A percentile compares a stretch with the other conserved stretches of the same genome.
Evolutionary conservation across 2,797 vertebrate species (phyloP).

Genomic region (Pantherophis alleghaniensis): DNA sequence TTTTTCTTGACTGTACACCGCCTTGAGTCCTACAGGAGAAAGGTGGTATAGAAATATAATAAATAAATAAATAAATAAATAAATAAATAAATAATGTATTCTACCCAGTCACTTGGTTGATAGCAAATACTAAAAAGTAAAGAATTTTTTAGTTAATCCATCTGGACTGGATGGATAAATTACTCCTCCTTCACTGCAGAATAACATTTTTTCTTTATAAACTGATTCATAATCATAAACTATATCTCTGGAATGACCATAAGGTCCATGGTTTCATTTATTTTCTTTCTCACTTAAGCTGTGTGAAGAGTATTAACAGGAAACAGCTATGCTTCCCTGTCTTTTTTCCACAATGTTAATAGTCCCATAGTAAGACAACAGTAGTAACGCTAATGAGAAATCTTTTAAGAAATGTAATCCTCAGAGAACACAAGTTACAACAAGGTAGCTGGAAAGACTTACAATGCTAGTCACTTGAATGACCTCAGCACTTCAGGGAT

Average conservation of each 20-base stretch:
- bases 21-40: too few species aligned
- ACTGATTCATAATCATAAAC: conserved; percentile 27
- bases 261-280: conserved; percentile 25
- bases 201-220: neutral
- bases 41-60: too few species aligned
- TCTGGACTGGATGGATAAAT: conserved; percentile 35
- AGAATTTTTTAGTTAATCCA: conserved; percentile 21
- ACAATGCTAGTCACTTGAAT: neutral
- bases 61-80: too few species aligned
- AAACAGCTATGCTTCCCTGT: neutral
- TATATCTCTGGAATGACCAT: neutral
- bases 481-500: conserved; percentile 25
- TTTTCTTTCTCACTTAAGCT: accelerated
- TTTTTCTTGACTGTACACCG: too few species aligned
- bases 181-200: neutral
- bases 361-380: accelerated
- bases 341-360: conserved; percentile 10
- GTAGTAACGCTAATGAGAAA: neutral
- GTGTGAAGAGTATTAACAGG: conserved; percentile 17
- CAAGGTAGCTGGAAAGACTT: neutral
- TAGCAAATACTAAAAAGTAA: neutral
- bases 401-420: neutral
- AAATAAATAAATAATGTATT: neutral
- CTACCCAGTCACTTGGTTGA: neutral
- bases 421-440: neutral